phyloP scores from a whole-genome alignment of 2,113 vertebrate species.

The Microtus richardsoni region DNA sequence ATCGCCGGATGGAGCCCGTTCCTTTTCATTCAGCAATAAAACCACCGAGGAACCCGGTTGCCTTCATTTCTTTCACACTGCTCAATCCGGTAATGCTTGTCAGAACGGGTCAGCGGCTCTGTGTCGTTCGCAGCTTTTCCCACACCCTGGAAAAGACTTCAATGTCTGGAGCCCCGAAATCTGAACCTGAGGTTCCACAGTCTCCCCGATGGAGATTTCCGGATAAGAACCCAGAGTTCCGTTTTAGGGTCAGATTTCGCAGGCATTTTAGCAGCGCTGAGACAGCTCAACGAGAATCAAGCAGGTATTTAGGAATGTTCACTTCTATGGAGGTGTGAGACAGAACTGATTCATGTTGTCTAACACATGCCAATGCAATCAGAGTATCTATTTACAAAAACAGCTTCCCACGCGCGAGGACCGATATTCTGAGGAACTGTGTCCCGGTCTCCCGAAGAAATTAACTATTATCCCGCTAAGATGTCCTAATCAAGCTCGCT shows the following conservation, averaged over 20 bases:
- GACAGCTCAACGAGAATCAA: neutral
- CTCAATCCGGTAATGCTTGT: neutral
- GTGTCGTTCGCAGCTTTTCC: neutral
- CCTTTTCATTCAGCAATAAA: neutral
- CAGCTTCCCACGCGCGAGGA: neutral
- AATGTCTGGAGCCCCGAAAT: neutral
- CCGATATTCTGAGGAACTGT: neutral
- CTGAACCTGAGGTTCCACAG: neutral
- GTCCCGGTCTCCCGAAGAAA: neutral
- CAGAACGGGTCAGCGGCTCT: neutral
- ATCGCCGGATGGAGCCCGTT: accelerated
- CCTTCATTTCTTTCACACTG: neutral
- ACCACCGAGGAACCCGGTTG: neutral
- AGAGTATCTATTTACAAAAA: neutral
- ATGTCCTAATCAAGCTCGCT: neutral
- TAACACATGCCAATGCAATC: too few species aligned
- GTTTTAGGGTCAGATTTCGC: neutral
- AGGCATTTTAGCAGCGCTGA: neutral
- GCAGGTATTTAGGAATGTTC: neutral
- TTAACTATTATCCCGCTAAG: neutral
- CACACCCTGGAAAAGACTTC: neutral
- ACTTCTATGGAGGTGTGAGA: too few species aligned
- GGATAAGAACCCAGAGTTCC: neutral
- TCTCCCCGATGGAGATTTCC: neutral
- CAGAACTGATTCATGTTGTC: neutral